These are phyloP conservation scores for Eupeodes latifasciatus DNA, from an alignment of 2,888 invertebrate species.

Conservation along the genomic window DNA sequence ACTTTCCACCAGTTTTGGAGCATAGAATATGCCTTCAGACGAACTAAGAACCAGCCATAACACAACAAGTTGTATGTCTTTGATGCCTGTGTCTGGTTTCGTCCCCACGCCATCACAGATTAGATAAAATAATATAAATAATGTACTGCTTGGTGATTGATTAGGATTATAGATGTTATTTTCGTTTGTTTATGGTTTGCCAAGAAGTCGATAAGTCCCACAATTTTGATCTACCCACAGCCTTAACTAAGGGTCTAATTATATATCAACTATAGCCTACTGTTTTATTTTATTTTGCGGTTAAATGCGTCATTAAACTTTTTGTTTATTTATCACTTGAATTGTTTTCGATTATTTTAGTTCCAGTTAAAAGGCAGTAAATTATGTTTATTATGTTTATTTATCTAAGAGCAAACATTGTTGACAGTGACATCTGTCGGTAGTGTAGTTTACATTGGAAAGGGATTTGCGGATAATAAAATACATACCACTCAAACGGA, in stretches of 20 bases:
- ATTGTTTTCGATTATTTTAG: slow-evolving; percentile 38
- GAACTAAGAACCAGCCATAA: slow-evolving; percentile 34
- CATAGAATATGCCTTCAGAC: slow-evolving; percentile 24
- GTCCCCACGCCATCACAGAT: slow-evolving; percentile 35
- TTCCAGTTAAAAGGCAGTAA: slow-evolving; percentile 37
- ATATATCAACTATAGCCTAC: neutral
- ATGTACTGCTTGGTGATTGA: slow-evolving; percentile 45
- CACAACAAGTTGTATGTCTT: no score
- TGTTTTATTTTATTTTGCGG: neutral
- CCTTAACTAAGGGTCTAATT: neutral
- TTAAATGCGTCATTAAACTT: slow-evolving; percentile 41
- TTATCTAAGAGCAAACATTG: slow-evolving; percentile 4
- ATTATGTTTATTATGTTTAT: slow-evolving; percentile 3
- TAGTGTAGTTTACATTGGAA: slow-evolving; percentile 17
- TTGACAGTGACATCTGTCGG: slow-evolving; percentile 52
- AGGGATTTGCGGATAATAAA: neutral
- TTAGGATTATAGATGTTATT: neutral
- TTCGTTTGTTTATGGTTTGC: slow-evolving; percentile 29
- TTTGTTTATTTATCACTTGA: slow-evolving; percentile 42
- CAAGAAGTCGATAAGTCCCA: slow-evolving; percentile 36
- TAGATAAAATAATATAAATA: slow-evolving; percentile 50
- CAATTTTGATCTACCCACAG: slow-evolving; percentile 35
- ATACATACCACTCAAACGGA: neutral
- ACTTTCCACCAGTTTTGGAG: slow-evolving; percentile 68
- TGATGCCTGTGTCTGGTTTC: slow-evolving; percentile 10